Base-by-base conservation (phyloP, 2,113 vertebrate genomes). In the Etheostoma cragini region DNA sequence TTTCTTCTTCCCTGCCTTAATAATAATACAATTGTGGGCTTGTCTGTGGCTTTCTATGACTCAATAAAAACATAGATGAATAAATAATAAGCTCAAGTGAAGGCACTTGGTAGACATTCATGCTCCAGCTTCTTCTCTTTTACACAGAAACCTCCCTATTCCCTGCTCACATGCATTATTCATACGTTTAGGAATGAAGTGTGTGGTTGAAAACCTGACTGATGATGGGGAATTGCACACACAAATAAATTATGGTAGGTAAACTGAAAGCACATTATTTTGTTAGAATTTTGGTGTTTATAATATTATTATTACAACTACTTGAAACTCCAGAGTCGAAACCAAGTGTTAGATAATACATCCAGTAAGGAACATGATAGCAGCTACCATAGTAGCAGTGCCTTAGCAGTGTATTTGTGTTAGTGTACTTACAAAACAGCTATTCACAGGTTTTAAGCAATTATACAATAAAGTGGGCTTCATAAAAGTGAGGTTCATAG, bases 61-160 rank as follows among this genome's bases (percentile, higher is more conserved):
- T 92, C 83, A 85, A 87, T 89, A 80, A 91, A 88, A 42, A 91
- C 91, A 88, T 77, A 86, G 72, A 93, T 92, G 83, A 93, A 93
- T 93, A 93, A 93, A 90, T 93, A 91, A 93, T 93, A 75, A 86
- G 88, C 85, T 67, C 86, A 91, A 87, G 82, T 89, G 81, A 87
- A 93, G 82, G 72, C 82, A 83, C 76, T 87, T 84, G 88, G 85
- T 89, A 57, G 75, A 86, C 62, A 71, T 89, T 76, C 63, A 84
- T 78, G 78, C 73, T 76, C 62, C 60, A 71, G 70, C 83, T 78
- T 87, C 72, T 69, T 80, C 79, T 77, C 62, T 30, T 73, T 79
- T 75, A 76, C 85, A 76, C 56, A 65, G 53, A 86, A 87, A 69
- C 75, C 73, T 84, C 60, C 64, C 73, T 60, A 67, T 81, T 88